Base-by-base conservation (phyloP, 2,888 invertebrate species). In the Sinopyrophorus schimmeli region DNA sequence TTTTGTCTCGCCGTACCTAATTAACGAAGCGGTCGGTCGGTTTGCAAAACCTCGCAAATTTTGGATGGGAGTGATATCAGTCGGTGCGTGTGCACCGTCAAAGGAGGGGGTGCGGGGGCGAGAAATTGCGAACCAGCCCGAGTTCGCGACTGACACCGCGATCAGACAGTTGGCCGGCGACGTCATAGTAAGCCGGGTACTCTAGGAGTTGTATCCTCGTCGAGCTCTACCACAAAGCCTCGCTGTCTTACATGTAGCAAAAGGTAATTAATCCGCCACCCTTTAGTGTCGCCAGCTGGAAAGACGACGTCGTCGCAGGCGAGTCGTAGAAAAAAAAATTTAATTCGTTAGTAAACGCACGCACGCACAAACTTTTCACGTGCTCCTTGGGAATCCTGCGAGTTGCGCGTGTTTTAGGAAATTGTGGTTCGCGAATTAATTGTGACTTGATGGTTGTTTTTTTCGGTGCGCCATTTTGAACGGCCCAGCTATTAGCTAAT, bases 131-230 rank as follows among this genome's bases (percentile, higher is more conserved):
- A 61, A 56, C 53, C 34, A 54, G 58, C 62, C 61, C 64, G 64
- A 62, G 74, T 72, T 72, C 73, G 71, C 71, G 72, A 71, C 72
- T 72, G 74, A 70, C 72, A 71, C 58, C 61, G 60, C 63, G 59
- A 54, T 63, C 74, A 74, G 75, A 74, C 76, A 76, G 76, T 76
- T 75, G 76, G 74, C 75, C 76, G 77, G 74, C 76, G 74, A 76
- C 76, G 74, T 74, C 75, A 74, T 74, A 72, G 72, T 72, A 47
- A 38, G 41, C 37, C 47, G 43, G 47, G 52, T 52, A 42, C 46
- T 39, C 47, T 42, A 47, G 51, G 44, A 38, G 26, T 16, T 16
- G 18, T 18, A 46, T 54, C 50, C 37, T 47, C 43, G 47, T 48
- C 34, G 53, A 53, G 27, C 32, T 40, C 40, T 27, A 30, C 34